Conservation (phyloP, 1,140 invertebrate species). For the Brachionus sp. region DNA sequence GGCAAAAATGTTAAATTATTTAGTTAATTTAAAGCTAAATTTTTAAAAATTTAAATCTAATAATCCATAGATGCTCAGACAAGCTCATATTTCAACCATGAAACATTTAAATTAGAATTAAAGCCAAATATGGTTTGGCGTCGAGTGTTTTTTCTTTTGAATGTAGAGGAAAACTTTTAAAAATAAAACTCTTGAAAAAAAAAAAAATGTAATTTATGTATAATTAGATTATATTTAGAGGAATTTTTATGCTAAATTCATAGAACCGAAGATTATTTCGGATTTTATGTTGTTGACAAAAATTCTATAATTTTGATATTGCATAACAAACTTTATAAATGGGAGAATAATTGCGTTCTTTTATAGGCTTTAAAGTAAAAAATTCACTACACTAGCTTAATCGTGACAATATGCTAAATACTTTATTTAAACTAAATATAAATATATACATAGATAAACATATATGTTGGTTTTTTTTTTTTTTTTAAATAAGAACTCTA, state of each 20-base stretch:
- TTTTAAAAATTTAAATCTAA: no score
- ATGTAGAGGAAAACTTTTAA: background rate
- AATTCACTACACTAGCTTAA: background rate
- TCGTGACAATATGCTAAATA: background rate
- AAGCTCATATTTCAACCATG: no score
- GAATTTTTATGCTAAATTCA: background rate
- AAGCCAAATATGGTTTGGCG: no score
- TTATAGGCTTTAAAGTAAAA: background rate
- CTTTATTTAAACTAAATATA: background rate
- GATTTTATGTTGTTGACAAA: background rate
- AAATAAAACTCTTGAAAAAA: background rate
- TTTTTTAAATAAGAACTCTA: background rate
- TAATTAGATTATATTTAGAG: background rate
- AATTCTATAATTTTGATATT: background rate
- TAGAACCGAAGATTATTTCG: background rate
- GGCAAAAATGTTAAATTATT: no score
- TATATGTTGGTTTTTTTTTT: no score
- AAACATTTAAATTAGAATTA: no score
- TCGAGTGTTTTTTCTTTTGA: no score
- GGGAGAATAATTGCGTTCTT: background rate
- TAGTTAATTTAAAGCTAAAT: no score
- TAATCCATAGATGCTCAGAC: no score
- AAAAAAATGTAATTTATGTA: background rate
- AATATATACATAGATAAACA: no score
- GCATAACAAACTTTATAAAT: background rate